Evolutionary conservation across 2,113 vertebrate species (phyloP).

Genomic region (Pterocles gutturalis): DNA sequence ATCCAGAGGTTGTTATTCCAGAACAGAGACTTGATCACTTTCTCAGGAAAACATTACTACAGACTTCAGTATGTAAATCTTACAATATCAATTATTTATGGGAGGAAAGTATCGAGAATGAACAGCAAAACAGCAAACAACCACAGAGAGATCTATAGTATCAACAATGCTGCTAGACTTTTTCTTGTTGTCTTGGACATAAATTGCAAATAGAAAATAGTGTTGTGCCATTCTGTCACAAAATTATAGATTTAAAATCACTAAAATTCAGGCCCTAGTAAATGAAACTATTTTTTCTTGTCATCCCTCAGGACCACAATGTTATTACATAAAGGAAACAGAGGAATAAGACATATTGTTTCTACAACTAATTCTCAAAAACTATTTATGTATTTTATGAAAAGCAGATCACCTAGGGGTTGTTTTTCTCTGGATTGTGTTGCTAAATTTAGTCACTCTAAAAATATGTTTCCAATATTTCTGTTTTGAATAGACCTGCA

Average conservation of each 20-base stretch:
- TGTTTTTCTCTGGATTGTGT: not conserved
- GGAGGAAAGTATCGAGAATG: not conserved
- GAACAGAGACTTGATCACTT: not conserved
- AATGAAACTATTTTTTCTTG: conserved; percentile 73
- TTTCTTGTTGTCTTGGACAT: not conserved
- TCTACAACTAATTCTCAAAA: conserved; percentile 50
- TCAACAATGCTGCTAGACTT: not conserved
- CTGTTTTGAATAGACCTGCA: not conserved
- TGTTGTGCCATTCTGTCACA: not conserved
- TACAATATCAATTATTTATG: not conserved
- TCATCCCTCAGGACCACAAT: conserved; percentile 52
- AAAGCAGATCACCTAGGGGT: conserved; percentile 42
- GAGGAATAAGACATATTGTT: conserved; percentile 38
- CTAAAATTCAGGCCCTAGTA: conserved; percentile 55
- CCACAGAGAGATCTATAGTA: not conserved
- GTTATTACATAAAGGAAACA: conserved; percentile 61
- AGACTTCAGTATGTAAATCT: not conserved
- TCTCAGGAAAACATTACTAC: not conserved
- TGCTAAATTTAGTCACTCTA: conserved; percentile 24
- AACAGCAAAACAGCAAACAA: not conserved
- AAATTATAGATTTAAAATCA: conserved; percentile 63
- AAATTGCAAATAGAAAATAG: conserved; percentile 38
- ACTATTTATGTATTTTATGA: conserved; percentile 65
- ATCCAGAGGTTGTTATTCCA: not conserved
- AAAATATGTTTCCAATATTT: conserved; percentile 53